Evolutionary conservation across 2,113 vertebrate genomes (phyloP).

Genomic region (Hystrix brachyura): DNA sequence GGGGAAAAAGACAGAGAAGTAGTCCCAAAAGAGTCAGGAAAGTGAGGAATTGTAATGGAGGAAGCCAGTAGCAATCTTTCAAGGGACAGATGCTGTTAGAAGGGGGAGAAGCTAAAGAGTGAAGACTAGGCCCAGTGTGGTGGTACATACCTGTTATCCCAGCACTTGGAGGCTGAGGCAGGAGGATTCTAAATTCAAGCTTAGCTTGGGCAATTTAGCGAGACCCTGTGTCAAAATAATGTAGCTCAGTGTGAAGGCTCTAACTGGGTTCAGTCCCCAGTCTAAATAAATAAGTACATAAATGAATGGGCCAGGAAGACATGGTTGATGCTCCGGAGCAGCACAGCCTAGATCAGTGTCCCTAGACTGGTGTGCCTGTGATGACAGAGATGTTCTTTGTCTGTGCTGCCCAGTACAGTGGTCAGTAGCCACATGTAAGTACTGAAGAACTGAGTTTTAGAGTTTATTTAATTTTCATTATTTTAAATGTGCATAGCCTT

Average conservation of each 20-base stretch:
- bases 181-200: neutral
- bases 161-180: neutral
- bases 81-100: neutral
- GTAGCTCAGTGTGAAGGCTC: neutral
- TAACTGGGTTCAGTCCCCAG: neutral
- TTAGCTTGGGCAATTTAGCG: neutral
- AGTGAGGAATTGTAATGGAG: neutral
- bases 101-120: neutral
- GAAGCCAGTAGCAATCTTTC: neutral
- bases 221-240: neutral
- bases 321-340: rapidly evolving
- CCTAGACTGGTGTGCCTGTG: neutral
- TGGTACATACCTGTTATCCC: neutral
- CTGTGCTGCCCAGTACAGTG: neutral
- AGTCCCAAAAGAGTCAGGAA: neutral
- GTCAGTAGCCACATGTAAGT: neutral
- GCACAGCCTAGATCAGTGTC: neutral
- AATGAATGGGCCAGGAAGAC: neutral
- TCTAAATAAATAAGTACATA: neutral
- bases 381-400: neutral
- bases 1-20: neutral
- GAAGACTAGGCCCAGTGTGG: neutral
- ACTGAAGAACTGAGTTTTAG: neutral
- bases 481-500: neutral
- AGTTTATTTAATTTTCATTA: neutral